Base-by-base conservation (phyloP, 2,113 vertebrate genomes). In the Sphaerodactylus townsendi region DNA sequence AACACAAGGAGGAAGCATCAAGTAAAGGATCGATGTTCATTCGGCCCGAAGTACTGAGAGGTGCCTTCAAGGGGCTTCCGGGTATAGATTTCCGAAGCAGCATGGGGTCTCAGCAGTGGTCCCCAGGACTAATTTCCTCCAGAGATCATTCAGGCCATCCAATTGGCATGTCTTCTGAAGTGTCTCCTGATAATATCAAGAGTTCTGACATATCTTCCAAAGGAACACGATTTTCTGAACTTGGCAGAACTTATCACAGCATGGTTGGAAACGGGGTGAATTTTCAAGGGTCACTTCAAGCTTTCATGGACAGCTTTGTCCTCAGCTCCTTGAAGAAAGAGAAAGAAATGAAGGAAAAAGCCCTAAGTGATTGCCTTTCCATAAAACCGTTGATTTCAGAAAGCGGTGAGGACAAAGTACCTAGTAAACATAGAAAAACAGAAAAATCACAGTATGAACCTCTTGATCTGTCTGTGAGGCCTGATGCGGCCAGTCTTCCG, bases 291-390 rank as follows among this genome's bases (percentile, higher is more conserved):
- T 99, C 99, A 89, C 95, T 99, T 85, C 99, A 99, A 86, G 98
- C 99, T 28, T 99, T 99, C 93, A 99, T 99, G 98, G 99, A 99
- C 96, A 99, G 90, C 93, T 99, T 99, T 85, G 98, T 99, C 87
- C 96, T 99, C 73, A 97, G 95, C 94, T 98, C 98, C 88, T 94
- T 99, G 96, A 99, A 98, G 95, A 99, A 98, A 90, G 98, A 99
- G 78, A 96, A 96, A 87, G 98, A 98, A 92, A 84, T 93, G 73
- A 96, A 97, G 70, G 98, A 98, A 83, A 98, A 96, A 90, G 93
- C 72, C 62, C 92, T 94, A 83, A 95, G 93, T 25, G 98, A 99
- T 37, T 94, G 95, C 0, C 94, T 96, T 11, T 96, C 98, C 89
- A 90, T 95, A 87, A 98, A 98, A 95, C 91, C 90, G 89, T 97